phyloP scores from a whole-genome alignment of 2,888 invertebrate species.

The Parochlus steinenii region DNA sequence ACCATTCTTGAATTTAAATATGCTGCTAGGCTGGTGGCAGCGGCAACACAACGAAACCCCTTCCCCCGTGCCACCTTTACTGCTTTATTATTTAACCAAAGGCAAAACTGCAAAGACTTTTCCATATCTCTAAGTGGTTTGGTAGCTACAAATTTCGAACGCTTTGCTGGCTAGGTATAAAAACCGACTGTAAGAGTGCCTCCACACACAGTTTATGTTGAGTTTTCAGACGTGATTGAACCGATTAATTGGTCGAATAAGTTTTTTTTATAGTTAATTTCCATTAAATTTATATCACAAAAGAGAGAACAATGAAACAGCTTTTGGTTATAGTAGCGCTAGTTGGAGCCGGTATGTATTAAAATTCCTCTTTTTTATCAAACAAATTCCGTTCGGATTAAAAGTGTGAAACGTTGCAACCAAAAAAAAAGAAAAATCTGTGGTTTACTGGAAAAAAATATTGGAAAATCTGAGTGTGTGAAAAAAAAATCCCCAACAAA shows the following conservation, averaged over 20 bases:
- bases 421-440: too few relatives aligned
- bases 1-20: too few relatives aligned
- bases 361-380: slow-evolving; percentile 15
- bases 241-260: slow-evolving; percentile 1
- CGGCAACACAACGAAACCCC: too few relatives aligned
- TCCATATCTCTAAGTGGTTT: too few relatives aligned
- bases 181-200: slow-evolving; percentile 31
- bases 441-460: too few relatives aligned
- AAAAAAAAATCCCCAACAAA: slow-evolving; percentile 1
- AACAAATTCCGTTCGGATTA: not conserved
- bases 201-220: slow-evolving; percentile 32
- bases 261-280: not conserved
- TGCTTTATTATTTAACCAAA: too few relatives aligned
- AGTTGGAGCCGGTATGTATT: slow-evolving; percentile 49
- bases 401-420: slow-evolving; percentile 1
- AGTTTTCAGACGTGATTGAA: slow-evolving; percentile 19
- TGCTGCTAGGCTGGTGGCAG: too few relatives aligned
- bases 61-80: too few relatives aligned
- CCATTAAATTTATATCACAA: slow-evolving; percentile 1
- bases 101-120: too few relatives aligned
- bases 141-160: not conserved
- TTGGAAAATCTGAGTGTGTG: not conserved
- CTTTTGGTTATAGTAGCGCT: slow-evolving; percentile 40
- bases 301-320: slow-evolving; percentile 25
- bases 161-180: slow-evolving; percentile 27